phyloP scores from a whole-genome alignment of 1,140 invertebrate genomes.

The Leptinotarsa defecta region DNA sequence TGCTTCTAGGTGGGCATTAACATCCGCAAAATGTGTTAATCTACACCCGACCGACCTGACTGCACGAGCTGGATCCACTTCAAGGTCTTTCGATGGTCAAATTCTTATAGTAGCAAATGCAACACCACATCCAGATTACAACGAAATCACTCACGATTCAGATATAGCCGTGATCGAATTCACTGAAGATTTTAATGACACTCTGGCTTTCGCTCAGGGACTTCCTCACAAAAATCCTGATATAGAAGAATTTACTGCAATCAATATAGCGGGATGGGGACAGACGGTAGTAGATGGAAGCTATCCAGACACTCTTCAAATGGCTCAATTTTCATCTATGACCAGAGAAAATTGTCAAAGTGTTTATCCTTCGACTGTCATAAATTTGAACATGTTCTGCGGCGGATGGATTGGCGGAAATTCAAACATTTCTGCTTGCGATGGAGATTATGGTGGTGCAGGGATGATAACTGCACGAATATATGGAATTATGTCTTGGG shows the following conservation, averaged over 20 bases:
- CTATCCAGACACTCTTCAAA: slow-evolving; percentile 2
- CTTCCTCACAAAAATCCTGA: background rate
- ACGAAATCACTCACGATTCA: background rate
- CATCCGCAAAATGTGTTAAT: slow-evolving; percentile 1
- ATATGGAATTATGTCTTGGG: slow-evolving; percentile 7
- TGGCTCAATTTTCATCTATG: background rate
- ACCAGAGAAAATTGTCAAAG: slow-evolving; percentile 1
- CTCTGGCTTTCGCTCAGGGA: background rate
- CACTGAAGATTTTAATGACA: background rate
- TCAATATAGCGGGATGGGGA: background rate
- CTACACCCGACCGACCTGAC: background rate
- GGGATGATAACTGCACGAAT: background rate
- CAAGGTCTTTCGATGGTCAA: background rate
- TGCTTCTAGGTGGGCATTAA: background rate
- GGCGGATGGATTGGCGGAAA: background rate
- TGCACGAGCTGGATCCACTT: background rate
- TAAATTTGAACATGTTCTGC: slow-evolving; percentile 11
- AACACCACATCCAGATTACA: background rate
- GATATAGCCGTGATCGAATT: slow-evolving; percentile 2
- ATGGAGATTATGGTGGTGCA: background rate
- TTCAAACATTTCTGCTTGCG: background rate
- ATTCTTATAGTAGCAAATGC: background rate
- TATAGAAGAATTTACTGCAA: background rate
- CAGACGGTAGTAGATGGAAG: background rate
- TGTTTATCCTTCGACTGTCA: background rate